Evolutionary conservation across 1,140 invertebrate genomes (phyloP), one percentile per base, ranked within the genome.

Genomic region (Orius laevigatus): DNA sequence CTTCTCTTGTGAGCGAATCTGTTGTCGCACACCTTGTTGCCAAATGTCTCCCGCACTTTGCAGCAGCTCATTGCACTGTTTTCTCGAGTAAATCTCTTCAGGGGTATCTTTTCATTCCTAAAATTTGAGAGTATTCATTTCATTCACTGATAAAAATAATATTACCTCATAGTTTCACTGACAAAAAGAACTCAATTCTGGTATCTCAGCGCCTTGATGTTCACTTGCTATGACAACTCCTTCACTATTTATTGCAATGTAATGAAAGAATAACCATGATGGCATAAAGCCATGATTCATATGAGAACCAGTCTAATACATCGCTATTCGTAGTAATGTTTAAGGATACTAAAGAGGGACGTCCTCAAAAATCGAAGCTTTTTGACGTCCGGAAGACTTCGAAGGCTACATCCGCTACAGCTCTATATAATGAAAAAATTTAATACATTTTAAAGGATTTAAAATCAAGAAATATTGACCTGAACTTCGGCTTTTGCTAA

Each of bases 41-140:
- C n/a, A n/a, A n/a, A n/a, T n/a, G n/a, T n/a, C n/a, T n/a, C 50
- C 49, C 15, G 25, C 43, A 19, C 50, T 25, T 8, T 33, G 39
- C 9, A 84, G 54, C 3, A 83, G 59, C 12, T 79, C 65, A 60
- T 82, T 81, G 57, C 79, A 83, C 56, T 80, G 71, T n/a, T 75
- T 56, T 11, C 79, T 67, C 20, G 62, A 72, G n/a, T 6, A 79
- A 62, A 9, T 68, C 62, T 1, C 69, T 67, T 10, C 84, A 61
- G 36, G 67, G 61, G 14, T 81, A 55, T 53, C 76, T 68, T 57
- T 83, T 75, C 2, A 56, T 60, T 76, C 75, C 67, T 70, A 49
- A 2, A 61, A 62, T 25, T 41, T 48, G 50, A 34, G 33, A 46
- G 49, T 46, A n/a, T 19, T 39, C 11, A 16, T 18, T 25, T 6